These are phyloP conservation scores for Mythimna pallens DNA, from an alignment of 2,888 invertebrate genomes.

Conservation along the genomic window DNA sequence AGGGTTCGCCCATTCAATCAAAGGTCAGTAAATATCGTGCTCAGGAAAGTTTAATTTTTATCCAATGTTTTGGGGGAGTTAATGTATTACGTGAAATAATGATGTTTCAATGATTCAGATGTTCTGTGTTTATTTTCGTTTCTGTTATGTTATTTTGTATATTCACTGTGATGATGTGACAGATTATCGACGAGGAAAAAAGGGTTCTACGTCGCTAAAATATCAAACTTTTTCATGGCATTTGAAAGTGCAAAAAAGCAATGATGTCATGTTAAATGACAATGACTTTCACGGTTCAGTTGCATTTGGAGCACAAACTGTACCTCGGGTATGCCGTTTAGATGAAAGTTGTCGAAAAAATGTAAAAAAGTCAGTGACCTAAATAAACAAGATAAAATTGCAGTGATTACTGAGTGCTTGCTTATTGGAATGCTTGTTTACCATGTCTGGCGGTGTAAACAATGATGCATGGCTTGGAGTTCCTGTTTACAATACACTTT, in stretches of 20 bases:
- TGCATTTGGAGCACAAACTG: constrained; percentile 88
- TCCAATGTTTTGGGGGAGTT: constrained; percentile 71
- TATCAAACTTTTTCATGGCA: constrained; percentile 62
- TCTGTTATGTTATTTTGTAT: constrained; percentile 63
- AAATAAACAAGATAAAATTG: constrained; percentile 64
- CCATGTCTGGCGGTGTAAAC: constrained; percentile 66
- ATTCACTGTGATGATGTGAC: constrained; percentile 39
- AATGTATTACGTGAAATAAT: constrained; percentile 64
- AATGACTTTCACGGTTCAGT: constrained; percentile 90
- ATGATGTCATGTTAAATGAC: constrained; percentile 88
- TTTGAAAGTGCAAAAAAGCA: constrained; percentile 87
- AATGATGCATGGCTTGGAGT: constrained; percentile 48
- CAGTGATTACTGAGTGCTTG: constrained; percentile 28
- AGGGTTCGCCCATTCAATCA: constrained; percentile 97
- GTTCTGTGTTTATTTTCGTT: constrained; percentile 68
- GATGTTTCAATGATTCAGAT: constrained; percentile 70
- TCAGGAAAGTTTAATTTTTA: constrained; percentile 55
- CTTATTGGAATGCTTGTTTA: constrained; percentile 64
- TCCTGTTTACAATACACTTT: constrained; percentile 39
- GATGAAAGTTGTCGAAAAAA: constrained; percentile 87
- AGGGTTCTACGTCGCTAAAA: constrained; percentile 31
- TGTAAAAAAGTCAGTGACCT: constrained; percentile 78
- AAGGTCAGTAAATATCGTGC: constrained; percentile 90
- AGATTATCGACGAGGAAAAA: constrained; percentile 35
- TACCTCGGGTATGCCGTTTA: constrained; percentile 82